phyloP scores from a whole-genome alignment of 37 sponge, comb jelly and placozoan genomes.

The Cladorhizidae sp. region DNA sequence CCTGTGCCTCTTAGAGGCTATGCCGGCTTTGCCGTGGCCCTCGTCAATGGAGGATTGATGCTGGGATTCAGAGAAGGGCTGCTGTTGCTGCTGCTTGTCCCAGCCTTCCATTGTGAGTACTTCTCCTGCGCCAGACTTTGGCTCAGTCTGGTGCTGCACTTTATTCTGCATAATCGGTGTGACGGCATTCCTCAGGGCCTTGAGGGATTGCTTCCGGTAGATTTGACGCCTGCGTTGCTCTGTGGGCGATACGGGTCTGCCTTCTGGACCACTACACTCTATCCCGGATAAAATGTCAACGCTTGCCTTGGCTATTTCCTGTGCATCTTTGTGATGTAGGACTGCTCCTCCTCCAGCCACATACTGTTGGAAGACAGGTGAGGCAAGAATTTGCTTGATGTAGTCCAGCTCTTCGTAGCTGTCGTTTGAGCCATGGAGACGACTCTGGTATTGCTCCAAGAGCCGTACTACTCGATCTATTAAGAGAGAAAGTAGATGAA shows the following conservation, averaged over 20 bases:
- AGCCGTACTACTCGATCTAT: slow-evolving; percentile 41
- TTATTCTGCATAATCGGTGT: background rate
- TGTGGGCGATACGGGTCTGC: slow-evolving; percentile 19
- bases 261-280: background rate
- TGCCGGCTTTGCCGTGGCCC: background rate
- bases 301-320: slow-evolving; percentile 25
- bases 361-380: slow-evolving; percentile 70
- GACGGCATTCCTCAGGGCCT: slow-evolving; percentile 54
- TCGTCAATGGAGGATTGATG: too few species aligned
- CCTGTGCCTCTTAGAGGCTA: background rate
- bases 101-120: too few species aligned
- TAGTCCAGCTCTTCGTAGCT: slow-evolving; percentile 76
- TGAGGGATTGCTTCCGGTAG: slow-evolving; percentile 30
- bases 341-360: background rate
- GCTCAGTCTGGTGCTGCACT: too few species aligned
- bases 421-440: slow-evolving; percentile 60
- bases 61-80: background rate
- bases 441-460: slow-evolving; percentile 60
- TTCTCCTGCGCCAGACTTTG: too few species aligned
- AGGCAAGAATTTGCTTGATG: slow-evolving; percentile 61
- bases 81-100: too few species aligned
- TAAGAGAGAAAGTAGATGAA: background rate
- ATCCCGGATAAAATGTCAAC: slow-evolving; percentile 25
- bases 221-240: slow-evolving; percentile 17
- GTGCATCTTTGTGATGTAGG: slow-evolving; percentile 27